Evolutionary conservation across 2,113 vertebrate genomes (phyloP).

Genomic region (Herpetotheres cachinnans): DNA sequence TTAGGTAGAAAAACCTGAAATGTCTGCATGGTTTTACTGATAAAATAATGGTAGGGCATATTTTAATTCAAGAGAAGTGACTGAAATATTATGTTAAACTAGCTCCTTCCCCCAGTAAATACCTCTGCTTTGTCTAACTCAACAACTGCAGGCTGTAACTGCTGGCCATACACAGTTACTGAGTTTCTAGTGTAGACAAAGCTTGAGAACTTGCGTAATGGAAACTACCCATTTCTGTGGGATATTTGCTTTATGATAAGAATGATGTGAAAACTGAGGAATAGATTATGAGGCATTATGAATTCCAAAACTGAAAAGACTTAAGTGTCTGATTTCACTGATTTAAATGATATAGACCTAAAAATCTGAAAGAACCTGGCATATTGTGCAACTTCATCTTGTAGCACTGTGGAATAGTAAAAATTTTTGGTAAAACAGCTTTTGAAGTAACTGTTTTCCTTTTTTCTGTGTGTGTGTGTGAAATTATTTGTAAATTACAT

Average conservation of each 20-base stretch:
- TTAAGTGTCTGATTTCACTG: background rate
- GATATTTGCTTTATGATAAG: background rate
- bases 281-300: background rate
- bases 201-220: background rate
- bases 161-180: background rate
- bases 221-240: background rate
- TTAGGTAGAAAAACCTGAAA: background rate
- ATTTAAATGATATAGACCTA: background rate
- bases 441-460: background rate
- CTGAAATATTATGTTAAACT: background rate
- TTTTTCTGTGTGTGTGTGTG: background rate
- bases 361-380: background rate
- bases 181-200: background rate
- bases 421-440: background rate
- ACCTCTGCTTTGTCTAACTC: background rate
- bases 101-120: rapidly evolving
- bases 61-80: background rate
- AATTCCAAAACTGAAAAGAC: background rate
- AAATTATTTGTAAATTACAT: background rate
- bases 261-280: background rate
- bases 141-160: background rate
- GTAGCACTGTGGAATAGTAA: background rate
- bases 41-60: background rate
- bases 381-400: background rate
- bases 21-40: background rate